phyloP scores from a whole-genome alignment of 2,797 vertebrate species.

The Microcaecilia unicolor region DNA sequence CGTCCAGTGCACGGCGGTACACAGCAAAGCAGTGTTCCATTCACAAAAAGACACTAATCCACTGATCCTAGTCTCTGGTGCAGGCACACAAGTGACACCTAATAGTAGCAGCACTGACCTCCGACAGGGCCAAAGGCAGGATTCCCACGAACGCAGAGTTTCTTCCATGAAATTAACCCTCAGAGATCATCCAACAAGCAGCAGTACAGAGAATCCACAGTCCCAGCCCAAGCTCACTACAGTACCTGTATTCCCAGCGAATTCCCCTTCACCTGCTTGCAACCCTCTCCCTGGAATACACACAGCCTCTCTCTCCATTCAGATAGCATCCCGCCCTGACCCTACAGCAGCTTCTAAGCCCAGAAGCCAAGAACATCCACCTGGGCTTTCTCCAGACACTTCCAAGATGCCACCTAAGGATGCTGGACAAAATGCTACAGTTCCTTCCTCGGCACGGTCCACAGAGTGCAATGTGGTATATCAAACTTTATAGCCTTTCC shows the following conservation, averaged over 20 bases:
- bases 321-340: constrained; percentile 53
- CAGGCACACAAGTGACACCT: constrained; percentile 24
- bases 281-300: constrained; percentile 47
- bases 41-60: constrained; percentile 56
- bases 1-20: constrained; percentile 43
- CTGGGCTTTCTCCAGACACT: constrained; percentile 50
- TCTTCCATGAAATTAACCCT: constrained; percentile 76
- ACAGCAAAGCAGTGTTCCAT: constrained; percentile 65
- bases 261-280: constrained; percentile 31
- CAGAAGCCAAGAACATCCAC: constrained; percentile 51
- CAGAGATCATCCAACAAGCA: constrained; percentile 38
- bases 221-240: constrained; percentile 24
- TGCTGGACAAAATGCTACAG: constrained; percentile 47
- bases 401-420: constrained; percentile 50
- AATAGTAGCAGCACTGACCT: constrained; percentile 28
- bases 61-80: constrained; percentile 24
- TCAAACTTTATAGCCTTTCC: constrained; percentile 40
- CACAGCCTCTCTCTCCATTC: constrained; percentile 69
- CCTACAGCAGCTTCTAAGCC: constrained; percentile 39
- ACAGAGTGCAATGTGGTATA: constrained; percentile 58
- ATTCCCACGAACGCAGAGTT: constrained; percentile 66
- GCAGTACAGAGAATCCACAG: constrained; percentile 40
- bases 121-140: constrained; percentile 49
- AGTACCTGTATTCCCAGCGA: constrained; percentile 24
- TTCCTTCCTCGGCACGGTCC: constrained; percentile 45